Conservation (phyloP, 2,888 invertebrate species). For the Pinctada fucata region DNA sequence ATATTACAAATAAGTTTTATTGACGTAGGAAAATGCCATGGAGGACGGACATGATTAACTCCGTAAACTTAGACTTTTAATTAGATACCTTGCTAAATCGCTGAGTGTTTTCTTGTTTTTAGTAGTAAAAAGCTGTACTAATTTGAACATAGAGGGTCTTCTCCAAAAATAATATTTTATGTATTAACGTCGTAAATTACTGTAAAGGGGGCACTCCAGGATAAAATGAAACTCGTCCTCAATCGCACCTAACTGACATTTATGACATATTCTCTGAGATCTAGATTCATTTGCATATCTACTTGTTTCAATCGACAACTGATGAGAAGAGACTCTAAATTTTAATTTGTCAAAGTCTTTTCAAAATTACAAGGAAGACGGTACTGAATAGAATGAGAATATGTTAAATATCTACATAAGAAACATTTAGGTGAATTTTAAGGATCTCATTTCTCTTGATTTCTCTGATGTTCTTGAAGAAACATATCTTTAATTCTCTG, state of each 20-base stretch:
- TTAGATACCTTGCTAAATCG: background rate
- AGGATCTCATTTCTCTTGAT: background rate
- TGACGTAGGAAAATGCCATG: background rate
- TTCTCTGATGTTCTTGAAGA: background rate
- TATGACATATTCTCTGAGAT: background rate
- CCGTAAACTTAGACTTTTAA: background rate
- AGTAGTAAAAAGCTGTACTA: background rate
- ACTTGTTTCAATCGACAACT: background rate
- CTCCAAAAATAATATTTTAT: background rate
- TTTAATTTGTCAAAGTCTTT: background rate
- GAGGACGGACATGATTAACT: background rate
- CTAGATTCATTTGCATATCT: background rate
- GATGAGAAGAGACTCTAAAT: background rate
- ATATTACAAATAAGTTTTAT: no score
- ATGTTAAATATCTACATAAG: background rate
- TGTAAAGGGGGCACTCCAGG: background rate
- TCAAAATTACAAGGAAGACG: background rate
- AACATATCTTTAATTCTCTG: background rate
- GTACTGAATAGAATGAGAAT: background rate
- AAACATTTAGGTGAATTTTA: background rate
- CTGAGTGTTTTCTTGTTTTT: background rate
- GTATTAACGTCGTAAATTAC: background rate
- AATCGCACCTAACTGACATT: background rate
- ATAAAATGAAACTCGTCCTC: background rate
- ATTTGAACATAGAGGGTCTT: background rate